A percentile compares a stretch with the other conserved stretches of the same genome.
phyloP scores from a whole-genome alignment of 2,888 invertebrate genomes.

The Entomobrya multifasciata region DNA sequence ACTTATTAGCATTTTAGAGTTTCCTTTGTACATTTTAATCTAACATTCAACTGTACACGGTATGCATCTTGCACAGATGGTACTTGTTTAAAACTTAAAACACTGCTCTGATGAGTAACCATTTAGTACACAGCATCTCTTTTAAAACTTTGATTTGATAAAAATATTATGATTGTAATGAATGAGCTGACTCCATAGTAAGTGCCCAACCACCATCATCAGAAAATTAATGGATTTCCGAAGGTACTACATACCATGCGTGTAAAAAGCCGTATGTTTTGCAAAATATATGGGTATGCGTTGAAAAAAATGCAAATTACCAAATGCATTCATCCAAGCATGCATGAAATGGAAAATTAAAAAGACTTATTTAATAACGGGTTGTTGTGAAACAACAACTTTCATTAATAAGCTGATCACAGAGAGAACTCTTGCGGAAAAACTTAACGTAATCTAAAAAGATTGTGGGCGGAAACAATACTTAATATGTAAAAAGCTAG shows the following conservation, averaged over 20 bases:
- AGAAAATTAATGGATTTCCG: constrained; percentile 12
- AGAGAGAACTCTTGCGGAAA: background rate
- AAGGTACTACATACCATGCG: background rate
- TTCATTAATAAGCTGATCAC: constrained; percentile 42
- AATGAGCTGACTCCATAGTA: constrained; percentile 6
- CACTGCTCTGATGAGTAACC: no score
- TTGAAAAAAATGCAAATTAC: constrained; percentile 31
- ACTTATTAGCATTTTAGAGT: constrained; percentile 24
- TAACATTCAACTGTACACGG: background rate
- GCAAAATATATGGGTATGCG: constrained; percentile 14
- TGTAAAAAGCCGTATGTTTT: background rate
- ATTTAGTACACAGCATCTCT: no score
- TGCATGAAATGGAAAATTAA: constrained; percentile 57
- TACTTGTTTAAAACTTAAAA: no score
- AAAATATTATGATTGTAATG: background rate
- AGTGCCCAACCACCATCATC: background rate
- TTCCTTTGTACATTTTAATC: background rate
- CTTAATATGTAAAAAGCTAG: background rate
- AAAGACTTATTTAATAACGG: constrained; percentile 50
- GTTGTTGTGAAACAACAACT: constrained; percentile 42
- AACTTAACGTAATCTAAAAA: background rate
- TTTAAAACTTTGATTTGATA: no score
- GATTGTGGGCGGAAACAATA: constrained; percentile 18
- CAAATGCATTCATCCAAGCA: constrained; percentile 55
- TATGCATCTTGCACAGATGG: background rate